Percentiles rank a stretch among this genome's conserved stretches.
These are phyloP conservation scores for Hanleya hanleyi DNA, from an alignment of 2,888 invertebrate genomes.

Conservation along the genomic window DNA sequence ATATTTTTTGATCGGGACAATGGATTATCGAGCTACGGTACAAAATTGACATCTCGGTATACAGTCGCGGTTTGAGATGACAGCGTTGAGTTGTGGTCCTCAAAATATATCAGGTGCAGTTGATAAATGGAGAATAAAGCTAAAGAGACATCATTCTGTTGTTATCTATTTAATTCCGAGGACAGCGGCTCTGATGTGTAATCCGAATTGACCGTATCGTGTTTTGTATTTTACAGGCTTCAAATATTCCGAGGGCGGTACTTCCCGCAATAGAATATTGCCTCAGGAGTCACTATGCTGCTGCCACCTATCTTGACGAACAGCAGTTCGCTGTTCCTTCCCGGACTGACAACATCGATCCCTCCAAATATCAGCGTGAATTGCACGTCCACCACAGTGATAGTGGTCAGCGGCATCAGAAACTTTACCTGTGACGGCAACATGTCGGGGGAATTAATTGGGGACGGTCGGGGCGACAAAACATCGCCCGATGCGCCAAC, in stretches of 20 bases:
- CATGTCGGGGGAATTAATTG: background rate
- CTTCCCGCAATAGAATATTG: background rate
- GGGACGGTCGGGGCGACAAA: background rate
- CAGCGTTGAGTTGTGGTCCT: too few species aligned
- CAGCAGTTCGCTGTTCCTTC: background rate
- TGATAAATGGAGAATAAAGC: too few species aligned
- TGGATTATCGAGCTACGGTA: too few species aligned
- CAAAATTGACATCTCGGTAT: too few species aligned
- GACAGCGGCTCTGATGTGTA: too few species aligned
- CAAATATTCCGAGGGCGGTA: background rate
- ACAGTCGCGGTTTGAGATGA: too few species aligned
- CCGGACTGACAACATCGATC: background rate
- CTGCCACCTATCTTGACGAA: background rate
- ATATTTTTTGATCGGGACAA: too few species aligned
- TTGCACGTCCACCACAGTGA: background rate
- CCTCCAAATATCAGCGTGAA: background rate
- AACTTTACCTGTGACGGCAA: background rate
- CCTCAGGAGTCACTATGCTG: background rate
- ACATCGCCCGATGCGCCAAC: slow-evolving; percentile 76
- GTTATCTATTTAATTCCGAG: too few species aligned
- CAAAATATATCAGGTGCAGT: too few species aligned
- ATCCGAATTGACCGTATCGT: too few species aligned
- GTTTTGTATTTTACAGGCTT: background rate
- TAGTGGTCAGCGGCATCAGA: background rate
- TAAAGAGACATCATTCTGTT: too few species aligned